Evolutionary conservation across 2,888 invertebrate genomes (phyloP).

Genomic region (Notodonta ziczac): DNA sequence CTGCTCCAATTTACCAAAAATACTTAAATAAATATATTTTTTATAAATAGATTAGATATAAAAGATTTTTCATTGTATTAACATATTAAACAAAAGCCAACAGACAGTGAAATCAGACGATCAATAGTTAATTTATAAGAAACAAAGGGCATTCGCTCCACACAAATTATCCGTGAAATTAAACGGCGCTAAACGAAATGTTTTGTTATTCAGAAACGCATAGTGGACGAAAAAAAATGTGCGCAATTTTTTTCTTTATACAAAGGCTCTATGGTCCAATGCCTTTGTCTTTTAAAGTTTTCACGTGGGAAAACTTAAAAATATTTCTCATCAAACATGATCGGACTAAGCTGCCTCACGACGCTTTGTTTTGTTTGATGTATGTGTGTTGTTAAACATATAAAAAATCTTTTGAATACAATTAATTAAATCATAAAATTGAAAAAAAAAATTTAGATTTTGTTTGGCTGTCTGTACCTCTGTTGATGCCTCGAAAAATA

Average conservation of each 20-base stretch:
- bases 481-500: no score
- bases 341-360: neutral
- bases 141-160: slow-evolving; percentile 59
- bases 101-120: slow-evolving; percentile 26
- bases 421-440: neutral
- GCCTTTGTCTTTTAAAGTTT: neutral
- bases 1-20: no score
- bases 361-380: neutral
- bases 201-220: slow-evolving; percentile 24
- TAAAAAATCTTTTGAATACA: neutral
- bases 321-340: slow-evolving; percentile 1
- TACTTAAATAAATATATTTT: no score
- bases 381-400: neutral
- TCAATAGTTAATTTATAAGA: slow-evolving; percentile 46
- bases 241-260: slow-evolving; percentile 1
- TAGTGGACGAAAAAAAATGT: slow-evolving; percentile 19
- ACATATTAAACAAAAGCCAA: slow-evolving; percentile 9
- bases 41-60: no score
- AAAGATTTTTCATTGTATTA: neutral
- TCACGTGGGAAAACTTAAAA: slow-evolving; percentile 5
- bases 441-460: neutral
- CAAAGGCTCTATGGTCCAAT: slow-evolving; percentile 5
- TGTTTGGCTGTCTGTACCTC: no score
- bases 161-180: slow-evolving; percentile 66
- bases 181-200: slow-evolving; percentile 48